Conservation (phyloP, 1,140 invertebrate species). For the Dolichoris vasculosae region DNA sequence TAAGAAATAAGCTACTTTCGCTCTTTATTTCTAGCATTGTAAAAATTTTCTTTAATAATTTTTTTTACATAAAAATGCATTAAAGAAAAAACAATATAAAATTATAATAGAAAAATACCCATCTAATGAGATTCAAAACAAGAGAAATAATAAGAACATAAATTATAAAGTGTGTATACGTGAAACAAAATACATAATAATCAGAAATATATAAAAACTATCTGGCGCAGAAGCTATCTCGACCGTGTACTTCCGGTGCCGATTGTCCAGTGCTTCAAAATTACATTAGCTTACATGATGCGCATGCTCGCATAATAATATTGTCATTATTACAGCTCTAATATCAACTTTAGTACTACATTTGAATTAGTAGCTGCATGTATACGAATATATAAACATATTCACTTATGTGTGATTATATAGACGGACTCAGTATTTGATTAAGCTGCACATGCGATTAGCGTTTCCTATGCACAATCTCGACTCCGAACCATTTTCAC, state of each 20-base stretch:
- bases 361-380: background rate
- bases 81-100: no score
- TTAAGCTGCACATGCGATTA: background rate
- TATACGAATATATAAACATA: background rate
- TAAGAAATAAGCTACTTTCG: no score
- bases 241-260: background rate
- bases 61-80: no score
- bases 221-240: background rate
- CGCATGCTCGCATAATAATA: background rate
- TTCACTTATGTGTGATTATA: background rate
- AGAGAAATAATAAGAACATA: no score
- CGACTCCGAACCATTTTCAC: constrained; percentile 62
- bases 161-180: no score
- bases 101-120: no score
- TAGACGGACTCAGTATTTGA: background rate
- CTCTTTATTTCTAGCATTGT: no score
- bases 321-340: background rate
- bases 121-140: no score
- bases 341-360: no score
- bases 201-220: background rate
- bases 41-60: no score
- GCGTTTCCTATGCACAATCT: constrained; percentile 20
- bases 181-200: background rate
- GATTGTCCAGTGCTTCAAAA: background rate
- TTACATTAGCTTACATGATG: background rate